phyloP scores from a whole-genome alignment of 1,140 invertebrate genomes.

The Dryas iulia region DNA sequence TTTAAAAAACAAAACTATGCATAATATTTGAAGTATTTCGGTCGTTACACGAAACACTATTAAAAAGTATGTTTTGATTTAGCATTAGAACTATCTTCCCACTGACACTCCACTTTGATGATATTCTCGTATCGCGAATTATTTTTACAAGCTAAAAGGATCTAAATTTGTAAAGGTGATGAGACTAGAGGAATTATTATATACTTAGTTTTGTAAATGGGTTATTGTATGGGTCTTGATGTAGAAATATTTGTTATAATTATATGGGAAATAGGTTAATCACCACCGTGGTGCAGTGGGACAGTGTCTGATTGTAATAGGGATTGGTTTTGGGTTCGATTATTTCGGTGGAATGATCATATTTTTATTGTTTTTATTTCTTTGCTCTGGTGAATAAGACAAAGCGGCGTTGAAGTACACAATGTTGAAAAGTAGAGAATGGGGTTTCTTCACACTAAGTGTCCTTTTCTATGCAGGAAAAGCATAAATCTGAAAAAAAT shows the following conservation, averaged over 20 bases:
- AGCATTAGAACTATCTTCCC: constrained; percentile 16
- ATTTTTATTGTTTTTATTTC: too few species aligned
- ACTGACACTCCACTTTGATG: constrained; percentile 16
- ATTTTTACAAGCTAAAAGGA: constrained; percentile 4
- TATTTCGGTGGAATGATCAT: too few species aligned
- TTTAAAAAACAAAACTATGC: too few species aligned
- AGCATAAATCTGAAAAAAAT: too few species aligned
- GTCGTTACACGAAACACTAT: constrained; percentile 4
- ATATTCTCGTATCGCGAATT: constrained; percentile 5
- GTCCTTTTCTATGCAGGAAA: neutral
- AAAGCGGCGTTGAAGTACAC: neutral
- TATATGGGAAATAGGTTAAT: too few species aligned
- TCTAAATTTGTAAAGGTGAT: neutral
- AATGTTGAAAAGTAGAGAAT: neutral
- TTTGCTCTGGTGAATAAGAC: neutral
- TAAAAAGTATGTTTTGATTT: constrained; percentile 15
- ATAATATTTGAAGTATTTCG: constrained; percentile 3
- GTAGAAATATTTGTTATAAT: too few species aligned
- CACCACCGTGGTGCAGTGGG: too few species aligned
- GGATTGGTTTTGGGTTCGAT: too few species aligned
- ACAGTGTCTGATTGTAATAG: too few species aligned
- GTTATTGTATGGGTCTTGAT: too few species aligned
- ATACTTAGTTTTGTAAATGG: neutral
- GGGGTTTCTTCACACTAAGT: neutral
- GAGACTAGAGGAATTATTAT: neutral